Evolutionary conservation across 1,140 invertebrate genomes (phyloP), one percentile per base, ranked within the genome.

Genomic region (Penaeus vannamei): DNA sequence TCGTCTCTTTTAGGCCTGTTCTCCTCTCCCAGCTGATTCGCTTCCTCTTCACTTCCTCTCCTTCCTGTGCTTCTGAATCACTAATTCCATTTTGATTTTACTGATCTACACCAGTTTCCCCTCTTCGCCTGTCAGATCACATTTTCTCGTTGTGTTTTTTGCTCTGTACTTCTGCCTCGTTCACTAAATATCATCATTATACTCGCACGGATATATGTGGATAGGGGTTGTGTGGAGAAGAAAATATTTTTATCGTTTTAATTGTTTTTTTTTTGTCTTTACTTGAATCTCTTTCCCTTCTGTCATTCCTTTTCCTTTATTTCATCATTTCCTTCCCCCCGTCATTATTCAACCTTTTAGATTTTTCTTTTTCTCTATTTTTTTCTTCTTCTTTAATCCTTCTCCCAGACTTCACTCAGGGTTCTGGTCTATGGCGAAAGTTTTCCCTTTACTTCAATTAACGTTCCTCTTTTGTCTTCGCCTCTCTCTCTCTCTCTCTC

Each of bases 391-490:
- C 19, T 32, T 19, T 32, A 32, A 26, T 69, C 10, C 66, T 2
- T 32, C 66, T 69, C 66, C 19, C 29, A 10, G n/a, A 14, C 66
- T 32, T 69, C 66, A 32, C 66, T 69, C 29, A n/a, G n/a, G 8
- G n/a, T 69, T 32, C 66, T 69, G n/a, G n/a, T 69, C 66, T 69
- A n/a, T 69, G n/a, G n/a, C 66, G 46, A 53, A 53, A 69, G n/a
- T 32, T 23, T 72, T 32, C 66, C 32, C 66, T 32, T 69, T 19
- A 32, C 5, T 69, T 69, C 46, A 7, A 53, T 53, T 53, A 53
- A 12, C 53, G 5, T 32, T 72, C 66, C 66, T 72, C 66, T 19
- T 69, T 12, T 5, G 2, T 69, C 14, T 19, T 69, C 66, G 2
- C 29, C 12, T 7, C 29, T 19, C 14, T 19, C 14, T 32, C 29